Base-by-base conservation (phyloP, 2,797 vertebrate species). In the Neomorphus geoffroyi region DNA sequence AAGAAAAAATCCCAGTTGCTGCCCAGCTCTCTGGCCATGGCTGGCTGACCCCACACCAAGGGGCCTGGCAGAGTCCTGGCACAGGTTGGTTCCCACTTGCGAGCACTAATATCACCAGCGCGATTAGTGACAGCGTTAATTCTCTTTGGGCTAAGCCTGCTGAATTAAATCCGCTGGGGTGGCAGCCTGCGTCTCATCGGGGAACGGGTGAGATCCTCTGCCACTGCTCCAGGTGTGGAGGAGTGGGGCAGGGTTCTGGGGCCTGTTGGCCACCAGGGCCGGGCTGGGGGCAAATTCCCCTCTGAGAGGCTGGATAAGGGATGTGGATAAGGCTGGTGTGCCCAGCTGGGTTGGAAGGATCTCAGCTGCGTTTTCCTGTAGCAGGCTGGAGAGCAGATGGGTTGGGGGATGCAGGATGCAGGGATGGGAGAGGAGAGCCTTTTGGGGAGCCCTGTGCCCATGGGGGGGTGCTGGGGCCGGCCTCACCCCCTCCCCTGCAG, bases 401-500 rank as follows among this genome's bases (percentile, higher is more conserved):
- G 26, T 19, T 43, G 30, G 10, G 58, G 32, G 13, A 18, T 18
- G 35, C 24, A 7, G 4, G 14, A 57, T 15, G 23, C 18, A 3
- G 57, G 51, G 21, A 5, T 3, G 2, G 69, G 23, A 60, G 26
- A 17, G 50, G 24, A 53, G 50, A 82, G 32, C 28, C 35, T 27
- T 28, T 2, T 15, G 46, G 32, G 61, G 69, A 41, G 32, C 39
- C 12, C 3, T 1, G 30, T 70, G 26, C 41, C 18, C 0, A 0
- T 18, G 53, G 45, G 45, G 35, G 43, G 45, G 58, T 43, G 18
- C 56, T 32, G 37, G n/a, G 28, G 45, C 66, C 0, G 6, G 39
- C 41, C 45, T 43, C 0, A 0, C 28, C 53, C 22, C 33, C 12
- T 19, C 7, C 11, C 1, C 26, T 75, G 26, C 69, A n/a, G 50